Conservation (phyloP, 1,140 invertebrate genomes). For the Drosophila pachea region DNA sequence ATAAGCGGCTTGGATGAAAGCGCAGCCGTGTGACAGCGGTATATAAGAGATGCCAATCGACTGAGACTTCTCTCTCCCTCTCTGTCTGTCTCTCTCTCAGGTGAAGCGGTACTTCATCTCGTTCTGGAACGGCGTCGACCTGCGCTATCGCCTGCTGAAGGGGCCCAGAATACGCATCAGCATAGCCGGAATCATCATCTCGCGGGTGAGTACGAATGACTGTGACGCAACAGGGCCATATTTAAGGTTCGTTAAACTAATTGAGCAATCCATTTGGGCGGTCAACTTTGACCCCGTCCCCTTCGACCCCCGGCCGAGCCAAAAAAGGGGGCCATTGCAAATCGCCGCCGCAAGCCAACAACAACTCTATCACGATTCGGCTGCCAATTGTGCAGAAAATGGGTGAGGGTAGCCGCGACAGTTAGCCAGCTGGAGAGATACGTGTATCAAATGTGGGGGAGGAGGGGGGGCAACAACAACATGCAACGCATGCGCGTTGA, state of each 20-base stretch:
- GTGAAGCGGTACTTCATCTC: conserved; percentile 97
- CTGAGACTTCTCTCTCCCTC: not conserved
- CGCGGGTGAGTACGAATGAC: conserved; percentile 85
- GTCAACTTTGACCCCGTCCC: conserved; percentile 52
- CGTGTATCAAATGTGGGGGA: not conserved
- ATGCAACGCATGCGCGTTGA: conserved; percentile 56
- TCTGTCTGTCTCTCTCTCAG: conserved; percentile 79
- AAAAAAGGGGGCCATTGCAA: conserved; percentile 36
- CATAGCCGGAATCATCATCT: conserved; percentile 97
- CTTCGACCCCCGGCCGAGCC: not conserved
- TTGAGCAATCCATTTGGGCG: conserved; percentile 60
- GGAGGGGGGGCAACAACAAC: conserved; percentile 29
- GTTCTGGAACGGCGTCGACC: conserved; percentile 97
- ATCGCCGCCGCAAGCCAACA: conserved; percentile 37
- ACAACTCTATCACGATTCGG: conserved; percentile 59
- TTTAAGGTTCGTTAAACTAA: conserved; percentile 51
- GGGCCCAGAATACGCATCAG: conserved; percentile 95
- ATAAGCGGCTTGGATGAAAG: conserved; percentile 57
- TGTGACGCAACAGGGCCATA: conserved; percentile 25
- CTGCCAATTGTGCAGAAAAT: conserved; percentile 34
- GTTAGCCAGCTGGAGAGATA: not conserved
- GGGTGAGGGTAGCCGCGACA: conserved; percentile 3
- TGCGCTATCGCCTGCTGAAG: conserved; percentile 94
- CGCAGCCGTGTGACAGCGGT: not conserved
- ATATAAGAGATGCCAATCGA: not conserved